Conservation (phyloP, 23 tunicate genomes). For the Halocynthia aurantium region DNA sequence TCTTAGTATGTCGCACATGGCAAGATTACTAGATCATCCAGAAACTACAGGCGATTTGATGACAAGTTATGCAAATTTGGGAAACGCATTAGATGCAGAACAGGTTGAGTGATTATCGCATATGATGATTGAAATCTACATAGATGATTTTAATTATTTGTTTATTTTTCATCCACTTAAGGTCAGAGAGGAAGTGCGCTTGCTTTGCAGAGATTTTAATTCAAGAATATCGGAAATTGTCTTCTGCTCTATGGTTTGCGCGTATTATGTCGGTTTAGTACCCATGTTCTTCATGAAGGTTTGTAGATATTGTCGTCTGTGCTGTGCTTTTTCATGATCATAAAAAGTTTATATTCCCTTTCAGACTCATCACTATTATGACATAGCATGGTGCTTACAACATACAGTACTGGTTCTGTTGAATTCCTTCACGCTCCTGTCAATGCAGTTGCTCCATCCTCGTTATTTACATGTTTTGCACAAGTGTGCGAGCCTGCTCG, state of each 20-base stretch:
- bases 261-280: conserved; percentile 69
- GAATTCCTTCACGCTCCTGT: conserved; percentile 47
- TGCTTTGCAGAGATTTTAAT: conserved; percentile 51
- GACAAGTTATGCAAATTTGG: conserved; percentile 11
- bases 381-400: conserved; percentile 62
- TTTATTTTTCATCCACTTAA: not conserved
- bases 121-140: not conserved
- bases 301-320: not conserved
- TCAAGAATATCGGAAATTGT: conserved; percentile 56
- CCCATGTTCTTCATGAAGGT: conserved; percentile 79
- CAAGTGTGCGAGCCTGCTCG: conserved; percentile 51
- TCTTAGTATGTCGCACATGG: not conserved
- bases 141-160: not conserved
- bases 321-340: not conserved
- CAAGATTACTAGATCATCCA: conserved; percentile 20
- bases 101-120: not conserved
- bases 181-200: conserved; percentile 37
- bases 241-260: conserved; percentile 50
- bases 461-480: conserved; percentile 51
- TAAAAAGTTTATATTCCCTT: not conserved
- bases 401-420: conserved; percentile 46
- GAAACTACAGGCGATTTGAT: conserved; percentile 8
- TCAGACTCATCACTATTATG: conserved; percentile 57
- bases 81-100: conserved; percentile 26
- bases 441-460: conserved; percentile 39